Base-by-base conservation (phyloP, 2,113 vertebrate species). In the Zeus faber region DNA sequence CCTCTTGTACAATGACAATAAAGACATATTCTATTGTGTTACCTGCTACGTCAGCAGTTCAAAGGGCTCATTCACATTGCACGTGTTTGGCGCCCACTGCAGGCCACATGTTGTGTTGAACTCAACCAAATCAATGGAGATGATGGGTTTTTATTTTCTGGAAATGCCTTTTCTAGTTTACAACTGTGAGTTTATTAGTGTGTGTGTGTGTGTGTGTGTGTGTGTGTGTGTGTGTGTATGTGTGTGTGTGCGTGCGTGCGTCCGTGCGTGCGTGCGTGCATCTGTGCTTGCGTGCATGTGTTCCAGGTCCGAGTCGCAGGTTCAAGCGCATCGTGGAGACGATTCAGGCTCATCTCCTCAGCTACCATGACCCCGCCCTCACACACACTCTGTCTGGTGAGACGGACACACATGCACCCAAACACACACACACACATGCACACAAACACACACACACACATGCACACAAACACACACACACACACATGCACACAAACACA, bases 311-410 rank as follows among this genome's bases (percentile, higher is more conserved):
- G 71, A 95, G 93, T 81, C 94, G 93, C 70, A 90, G 93, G 76
- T 96, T 95, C 88, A 93, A 93, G 84, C 88, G 93, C 61, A 93
- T 96, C 55, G 93, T 96, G 76, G 93, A 96, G 81, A 94, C 93
- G 3, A 96, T 96, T 81, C 94, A 96, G 86, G 94, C 94, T 17
- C 93, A 95, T 76, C 86, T 96, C 65, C 89, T 95, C 64, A 95
- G 93, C 79, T 91, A 93, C 35, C 93, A 96, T 17, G 93, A 96
- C 83, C 94, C 95, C 76, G 92, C 93, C 16, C 89, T 93, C 13
- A 91, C 91, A 64, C 93, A 94, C 83, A 90, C 90, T 57, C 85
- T 95, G 49, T 93, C 91, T 86, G 93, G 94, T 96, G 53, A 83
- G 87, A n/a, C n/a, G n/a, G n/a, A n/a, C n/a, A n/a, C n/a, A n/a